These are phyloP conservation scores for Acrossocheilus wenchowensis DNA, from an alignment of 2,797 vertebrate species.

Conservation along the genomic window DNA sequence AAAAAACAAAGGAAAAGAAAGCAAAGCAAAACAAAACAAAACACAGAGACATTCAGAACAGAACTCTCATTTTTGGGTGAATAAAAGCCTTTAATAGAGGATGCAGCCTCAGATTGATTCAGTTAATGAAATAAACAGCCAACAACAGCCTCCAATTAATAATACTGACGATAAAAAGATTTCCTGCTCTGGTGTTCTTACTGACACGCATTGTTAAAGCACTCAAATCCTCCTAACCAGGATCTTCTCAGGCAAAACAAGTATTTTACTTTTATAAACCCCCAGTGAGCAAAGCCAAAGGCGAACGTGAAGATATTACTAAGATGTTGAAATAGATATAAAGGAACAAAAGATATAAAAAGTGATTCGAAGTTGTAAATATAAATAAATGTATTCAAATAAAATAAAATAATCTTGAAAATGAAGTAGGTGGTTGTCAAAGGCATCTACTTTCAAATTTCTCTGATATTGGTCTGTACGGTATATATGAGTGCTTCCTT, in stretches of 20 bases:
- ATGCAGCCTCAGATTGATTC: not conserved
- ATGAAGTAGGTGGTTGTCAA: not conserved
- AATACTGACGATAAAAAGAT: not conserved
- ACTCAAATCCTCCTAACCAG: not conserved
- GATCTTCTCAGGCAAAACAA: not conserved
- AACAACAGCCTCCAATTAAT: not conserved
- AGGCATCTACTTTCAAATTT: not conserved
- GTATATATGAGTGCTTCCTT: not conserved
- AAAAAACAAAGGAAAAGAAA: too few relatives aligned
- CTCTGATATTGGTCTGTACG: not conserved
- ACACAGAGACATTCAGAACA: not conserved
- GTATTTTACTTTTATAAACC: not conserved
- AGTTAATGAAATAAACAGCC: not conserved
- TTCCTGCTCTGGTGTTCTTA: not conserved
- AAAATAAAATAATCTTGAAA: too few relatives aligned
- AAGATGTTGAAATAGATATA: not conserved
- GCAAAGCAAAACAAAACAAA: too few relatives aligned
- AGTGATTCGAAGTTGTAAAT: too few relatives aligned
- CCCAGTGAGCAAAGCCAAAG: not conserved
- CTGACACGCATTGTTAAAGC: not conserved
- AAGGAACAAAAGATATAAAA: too few relatives aligned
- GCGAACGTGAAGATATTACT: not conserved
- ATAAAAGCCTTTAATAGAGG: not conserved
- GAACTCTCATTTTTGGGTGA: not conserved
- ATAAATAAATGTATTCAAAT: too few relatives aligned